Conservation (phyloP, 1,140 invertebrate species). For the Saccostrea echinata region DNA sequence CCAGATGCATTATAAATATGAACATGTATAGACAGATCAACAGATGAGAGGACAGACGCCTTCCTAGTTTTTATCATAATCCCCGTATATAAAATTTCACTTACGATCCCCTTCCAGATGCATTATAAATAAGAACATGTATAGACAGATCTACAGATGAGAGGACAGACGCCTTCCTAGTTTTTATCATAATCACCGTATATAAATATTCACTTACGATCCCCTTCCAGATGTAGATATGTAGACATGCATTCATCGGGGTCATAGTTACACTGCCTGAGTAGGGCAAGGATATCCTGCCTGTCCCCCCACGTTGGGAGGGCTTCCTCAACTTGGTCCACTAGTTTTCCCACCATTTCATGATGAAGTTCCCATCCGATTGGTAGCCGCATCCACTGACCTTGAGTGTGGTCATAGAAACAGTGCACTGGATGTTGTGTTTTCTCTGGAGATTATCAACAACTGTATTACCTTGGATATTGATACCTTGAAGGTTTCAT, state of each 20-base stretch:
- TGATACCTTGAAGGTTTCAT: too few species aligned
- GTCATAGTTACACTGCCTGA: slow-evolving; percentile 78
- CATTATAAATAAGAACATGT: too few species aligned
- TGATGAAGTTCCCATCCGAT: slow-evolving; percentile 78
- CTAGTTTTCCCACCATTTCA: slow-evolving; percentile 71
- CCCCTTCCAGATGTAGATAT: slow-evolving; percentile 72
- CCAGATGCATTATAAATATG: too few species aligned
- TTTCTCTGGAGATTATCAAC: slow-evolving; percentile 69
- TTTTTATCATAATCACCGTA: too few species aligned
- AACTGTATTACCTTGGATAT: too few species aligned
- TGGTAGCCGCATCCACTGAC: slow-evolving; percentile 76
- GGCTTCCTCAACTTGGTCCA: slow-evolving; percentile 75
- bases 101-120: too few species aligned
- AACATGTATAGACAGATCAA: too few species aligned
- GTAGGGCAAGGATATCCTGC: slow-evolving; percentile 75
- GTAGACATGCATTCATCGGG: slow-evolving; percentile 76
- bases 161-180: too few species aligned
- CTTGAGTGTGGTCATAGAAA: slow-evolving; percentile 73
- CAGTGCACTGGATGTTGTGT: slow-evolving; percentile 76
- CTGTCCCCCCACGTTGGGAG: slow-evolving; percentile 75
- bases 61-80: too few species aligned
- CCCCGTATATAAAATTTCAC: too few species aligned
- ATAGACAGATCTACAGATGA: too few species aligned
- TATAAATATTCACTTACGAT: slow-evolving; percentile 66
- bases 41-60: too few species aligned